phyloP scores from a whole-genome alignment of 2,113 vertebrate genomes.

The Rousettus leschenaultii region DNA sequence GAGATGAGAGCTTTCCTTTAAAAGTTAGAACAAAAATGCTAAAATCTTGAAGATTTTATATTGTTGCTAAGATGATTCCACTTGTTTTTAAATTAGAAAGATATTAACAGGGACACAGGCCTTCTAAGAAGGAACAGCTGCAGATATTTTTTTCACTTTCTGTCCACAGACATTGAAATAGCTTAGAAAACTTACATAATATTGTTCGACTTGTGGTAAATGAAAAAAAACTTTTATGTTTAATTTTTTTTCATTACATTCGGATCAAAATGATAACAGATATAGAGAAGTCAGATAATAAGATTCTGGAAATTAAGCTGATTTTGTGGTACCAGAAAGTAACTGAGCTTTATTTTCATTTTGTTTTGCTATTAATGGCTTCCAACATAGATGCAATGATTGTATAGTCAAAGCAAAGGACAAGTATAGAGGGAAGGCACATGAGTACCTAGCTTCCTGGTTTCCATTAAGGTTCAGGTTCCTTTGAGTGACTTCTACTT shows the following conservation, averaged over 20 bases:
- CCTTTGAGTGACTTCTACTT: background rate
- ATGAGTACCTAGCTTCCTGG: background rate
- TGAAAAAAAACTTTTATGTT: slow-evolving; percentile 11
- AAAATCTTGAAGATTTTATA: slow-evolving; percentile 47
- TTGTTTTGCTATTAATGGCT: slow-evolving; percentile 35
- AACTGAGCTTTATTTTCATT: slow-evolving; percentile 32
- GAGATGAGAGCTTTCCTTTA: slow-evolving; percentile 51
- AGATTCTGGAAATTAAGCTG: slow-evolving; percentile 52
- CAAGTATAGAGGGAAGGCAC: background rate
- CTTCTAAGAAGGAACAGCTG: background rate
- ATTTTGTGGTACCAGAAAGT: slow-evolving; percentile 34
- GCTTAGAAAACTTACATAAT: slow-evolving; percentile 51
- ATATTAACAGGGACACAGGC: slow-evolving; percentile 2
- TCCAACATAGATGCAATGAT: slow-evolving; percentile 28
- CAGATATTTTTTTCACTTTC: slow-evolving; percentile 52
- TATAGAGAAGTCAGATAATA: slow-evolving; percentile 22
- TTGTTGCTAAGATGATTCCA: slow-evolving; percentile 26
- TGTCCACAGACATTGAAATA: slow-evolving; percentile 42
- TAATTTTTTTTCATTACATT: background rate
- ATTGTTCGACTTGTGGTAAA: slow-evolving; percentile 42
- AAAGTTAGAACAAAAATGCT: slow-evolving; percentile 35
- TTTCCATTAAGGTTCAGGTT: background rate
- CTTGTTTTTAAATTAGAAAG: slow-evolving; percentile 52
- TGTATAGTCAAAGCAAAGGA: background rate
- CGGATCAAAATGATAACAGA: slow-evolving; percentile 48